Percentiles rank a stretch among this genome's conserved stretches.
Evolutionary conservation across 2,888 invertebrate genomes (phyloP).

Genomic region (Thumatha senex): DNA sequence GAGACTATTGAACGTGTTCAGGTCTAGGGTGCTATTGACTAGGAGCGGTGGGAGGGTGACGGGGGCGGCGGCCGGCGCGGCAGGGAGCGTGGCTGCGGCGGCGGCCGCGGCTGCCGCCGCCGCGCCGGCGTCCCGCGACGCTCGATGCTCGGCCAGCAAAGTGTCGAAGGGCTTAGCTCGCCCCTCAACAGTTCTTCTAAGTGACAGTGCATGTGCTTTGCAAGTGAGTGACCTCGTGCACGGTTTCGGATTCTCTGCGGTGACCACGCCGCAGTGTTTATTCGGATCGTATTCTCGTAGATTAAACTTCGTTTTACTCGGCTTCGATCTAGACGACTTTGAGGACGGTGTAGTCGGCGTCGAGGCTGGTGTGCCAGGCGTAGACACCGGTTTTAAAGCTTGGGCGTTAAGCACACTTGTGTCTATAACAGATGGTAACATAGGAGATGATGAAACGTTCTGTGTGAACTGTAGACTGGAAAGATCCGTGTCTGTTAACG

Average conservation of each 20-base stretch:
- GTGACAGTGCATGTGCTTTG: constrained; percentile 87
- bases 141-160: constrained; percentile 88
- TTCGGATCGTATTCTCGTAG: constrained; percentile 91
- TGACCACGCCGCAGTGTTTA: constrained; percentile 91
- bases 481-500: constrained; percentile 63
- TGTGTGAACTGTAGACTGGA: constrained; percentile 68
- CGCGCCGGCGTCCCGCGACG: constrained; percentile 81
- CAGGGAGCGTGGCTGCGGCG: constrained; percentile 27
- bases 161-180: constrained; percentile 90
- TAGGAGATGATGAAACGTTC: constrained; percentile 49
- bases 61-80: constrained; percentile 35
- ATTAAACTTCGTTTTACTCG: constrained; percentile 72
- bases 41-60: constrained; percentile 61
- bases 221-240: constrained; percentile 92
- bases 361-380: constrained; percentile 22
- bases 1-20: constrained; percentile 62
- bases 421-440: constrained; percentile 56
- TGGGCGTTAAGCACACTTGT: constrained; percentile 28
- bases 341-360: constrained; percentile 55
- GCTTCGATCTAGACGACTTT: constrained; percentile 59
- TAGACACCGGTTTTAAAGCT: constrained; percentile 33
- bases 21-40: constrained; percentile 66
- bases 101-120: constrained; percentile 42
- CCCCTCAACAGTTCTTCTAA: constrained; percentile 87
- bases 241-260: constrained; percentile 86